Conservation (phyloP, 2,113 vertebrate genomes). For the Paratilapia polleni region DNA sequence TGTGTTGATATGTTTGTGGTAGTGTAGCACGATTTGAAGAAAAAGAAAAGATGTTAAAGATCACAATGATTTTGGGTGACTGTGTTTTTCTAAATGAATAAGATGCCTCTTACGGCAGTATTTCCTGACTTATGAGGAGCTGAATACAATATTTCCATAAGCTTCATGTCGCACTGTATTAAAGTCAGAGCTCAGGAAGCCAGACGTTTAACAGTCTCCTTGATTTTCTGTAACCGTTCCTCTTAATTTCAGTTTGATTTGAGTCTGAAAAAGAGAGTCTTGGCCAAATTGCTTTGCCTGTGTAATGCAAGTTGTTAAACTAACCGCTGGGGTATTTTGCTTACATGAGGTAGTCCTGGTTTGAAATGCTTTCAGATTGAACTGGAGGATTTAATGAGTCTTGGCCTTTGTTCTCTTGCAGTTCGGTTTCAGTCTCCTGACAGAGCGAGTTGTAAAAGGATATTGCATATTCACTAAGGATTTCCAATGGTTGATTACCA, state of each 20-base stretch:
- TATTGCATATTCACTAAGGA: slow-evolving; percentile 76
- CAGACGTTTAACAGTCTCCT: slow-evolving; percentile 56
- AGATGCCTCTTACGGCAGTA: not conserved
- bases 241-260: slow-evolving; percentile 73
- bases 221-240: slow-evolving; percentile 56
- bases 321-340: slow-evolving; percentile 69
- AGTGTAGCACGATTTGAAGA: too few species aligned
- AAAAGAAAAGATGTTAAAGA: not conserved
- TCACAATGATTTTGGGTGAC: not conserved
- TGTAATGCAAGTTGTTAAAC: slow-evolving; percentile 70
- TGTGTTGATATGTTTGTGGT: not conserved
- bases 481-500: slow-evolving; percentile 75
- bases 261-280: slow-evolving; percentile 48
- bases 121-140: slow-evolving; percentile 35
- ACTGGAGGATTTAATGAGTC: slow-evolving; percentile 68
- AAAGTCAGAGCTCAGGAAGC: slow-evolving; percentile 43
- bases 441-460: slow-evolving; percentile 71
- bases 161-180: slow-evolving; percentile 39
- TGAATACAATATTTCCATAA: slow-evolving; percentile 60
- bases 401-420: slow-evolving; percentile 66
- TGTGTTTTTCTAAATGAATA: slow-evolving; percentile 5
- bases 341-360: slow-evolving; percentile 72
- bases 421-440: slow-evolving; percentile 69
- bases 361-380: slow-evolving; percentile 69
- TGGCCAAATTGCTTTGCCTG: slow-evolving; percentile 62